A percentile compares a stretch with the other conserved stretches of the same genome.
phyloP scores from a whole-genome alignment of 2,888 invertebrate genomes.

The Pristionchus japonicus region DNA sequence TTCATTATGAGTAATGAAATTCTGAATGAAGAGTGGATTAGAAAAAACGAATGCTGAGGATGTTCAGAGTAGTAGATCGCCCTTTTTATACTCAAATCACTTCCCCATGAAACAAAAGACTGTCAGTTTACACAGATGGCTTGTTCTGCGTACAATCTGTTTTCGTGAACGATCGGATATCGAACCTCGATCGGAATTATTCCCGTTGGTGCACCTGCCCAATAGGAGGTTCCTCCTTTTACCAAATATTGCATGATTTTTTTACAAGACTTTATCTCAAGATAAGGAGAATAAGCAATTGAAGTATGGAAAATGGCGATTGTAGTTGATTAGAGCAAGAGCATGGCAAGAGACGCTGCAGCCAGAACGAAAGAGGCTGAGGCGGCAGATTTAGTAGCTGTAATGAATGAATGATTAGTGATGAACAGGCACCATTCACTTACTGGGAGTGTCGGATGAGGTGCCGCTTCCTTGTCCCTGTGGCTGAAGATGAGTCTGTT shows the following conservation, averaged over 20 bases:
- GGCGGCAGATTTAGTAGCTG: not conserved
- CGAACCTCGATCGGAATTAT: not conserved
- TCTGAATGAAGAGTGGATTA: not conserved
- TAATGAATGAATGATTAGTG: not conserved
- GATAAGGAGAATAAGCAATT: not conserved
- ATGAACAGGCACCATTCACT: not conserved
- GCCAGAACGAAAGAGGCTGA: not conserved
- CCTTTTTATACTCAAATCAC: not conserved
- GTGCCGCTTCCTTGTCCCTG: no score
- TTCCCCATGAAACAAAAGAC: not conserved
- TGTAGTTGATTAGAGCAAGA: not conserved
- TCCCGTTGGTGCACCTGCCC: not conserved
- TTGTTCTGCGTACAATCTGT: not conserved
- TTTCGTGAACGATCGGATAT: slow-evolving; percentile 2
- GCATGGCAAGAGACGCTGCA: not conserved
- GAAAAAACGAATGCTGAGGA: not conserved
- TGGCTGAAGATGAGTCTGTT: not conserved
- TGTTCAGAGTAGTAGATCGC: not conserved
- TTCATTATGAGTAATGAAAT: not conserved
- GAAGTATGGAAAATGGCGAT: not conserved
- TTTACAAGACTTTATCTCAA: not conserved
- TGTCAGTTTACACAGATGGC: not conserved
- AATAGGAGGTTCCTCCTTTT: not conserved
- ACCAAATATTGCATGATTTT: not conserved
- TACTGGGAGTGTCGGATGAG: no score